Evolutionary conservation across 2,888 invertebrate species (phyloP).

Genomic region (Drosophila limbata): DNA sequence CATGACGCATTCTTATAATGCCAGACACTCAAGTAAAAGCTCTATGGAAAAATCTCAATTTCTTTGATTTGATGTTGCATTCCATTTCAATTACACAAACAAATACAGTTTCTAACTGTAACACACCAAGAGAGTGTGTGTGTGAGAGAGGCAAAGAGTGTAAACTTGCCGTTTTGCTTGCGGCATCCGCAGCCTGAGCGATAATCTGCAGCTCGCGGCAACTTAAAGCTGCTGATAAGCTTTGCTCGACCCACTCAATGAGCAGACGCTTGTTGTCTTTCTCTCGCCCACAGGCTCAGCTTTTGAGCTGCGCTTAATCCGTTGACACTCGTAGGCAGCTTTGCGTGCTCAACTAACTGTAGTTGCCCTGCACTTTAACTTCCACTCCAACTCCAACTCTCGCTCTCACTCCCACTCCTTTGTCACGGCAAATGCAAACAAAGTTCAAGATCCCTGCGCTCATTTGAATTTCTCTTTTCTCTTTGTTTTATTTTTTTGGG

Average conservation of each 20-base stretch:
- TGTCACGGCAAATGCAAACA: constrained; percentile 24
- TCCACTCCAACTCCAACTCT: neutral
- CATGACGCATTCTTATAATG: neutral
- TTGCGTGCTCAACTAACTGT: constrained; percentile 19
- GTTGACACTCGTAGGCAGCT: constrained; percentile 25
- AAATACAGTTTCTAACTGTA: constrained; percentile 11
- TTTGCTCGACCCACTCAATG: constrained; percentile 13
- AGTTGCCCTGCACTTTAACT: constrained; percentile 2
- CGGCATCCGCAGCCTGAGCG: constrained; percentile 1
- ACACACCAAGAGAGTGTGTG: constrained; percentile 3
- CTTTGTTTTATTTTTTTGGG: constrained; percentile 9
- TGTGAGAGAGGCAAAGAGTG: no score
- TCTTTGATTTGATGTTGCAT: constrained; percentile 17
- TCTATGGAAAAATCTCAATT: neutral
- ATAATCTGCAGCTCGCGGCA: constrained; percentile 25
- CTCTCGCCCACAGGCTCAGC: constrained; percentile 20
- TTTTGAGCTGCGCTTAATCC: constrained; percentile 21
- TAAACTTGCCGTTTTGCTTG: neutral
- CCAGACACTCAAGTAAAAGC: neutral
- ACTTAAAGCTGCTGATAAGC: constrained; percentile 30
- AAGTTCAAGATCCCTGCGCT: constrained; percentile 29
- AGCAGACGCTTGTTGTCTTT: neutral
- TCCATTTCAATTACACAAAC: constrained; percentile 16
- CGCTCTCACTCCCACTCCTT: constrained; percentile 1
- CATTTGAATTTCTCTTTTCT: constrained; percentile 5